Evolutionary conservation across 2,888 invertebrate genomes (phyloP).

Genomic region (Xanthostigma xanthostigma): DNA sequence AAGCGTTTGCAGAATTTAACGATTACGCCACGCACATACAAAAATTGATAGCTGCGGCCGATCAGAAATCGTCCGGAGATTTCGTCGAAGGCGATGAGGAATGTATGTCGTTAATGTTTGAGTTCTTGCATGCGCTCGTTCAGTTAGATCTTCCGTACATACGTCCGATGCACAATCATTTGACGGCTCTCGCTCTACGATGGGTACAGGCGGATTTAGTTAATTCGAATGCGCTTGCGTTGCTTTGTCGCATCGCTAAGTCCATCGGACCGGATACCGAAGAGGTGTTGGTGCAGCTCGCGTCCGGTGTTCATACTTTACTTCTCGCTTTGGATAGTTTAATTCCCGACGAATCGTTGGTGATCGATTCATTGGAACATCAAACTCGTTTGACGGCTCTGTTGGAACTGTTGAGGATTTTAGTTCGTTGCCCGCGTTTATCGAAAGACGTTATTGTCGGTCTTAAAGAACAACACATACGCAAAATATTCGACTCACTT

Average conservation of each 20-base stretch:
- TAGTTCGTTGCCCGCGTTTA: slow-evolving; percentile 24
- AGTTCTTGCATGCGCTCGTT: slow-evolving; percentile 33
- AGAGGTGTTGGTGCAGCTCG: slow-evolving; percentile 21
- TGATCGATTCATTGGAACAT: slow-evolving; percentile 19
- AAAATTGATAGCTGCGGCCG: slow-evolving; percentile 20
- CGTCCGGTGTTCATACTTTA: slow-evolving; percentile 27
- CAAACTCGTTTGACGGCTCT: slow-evolving; percentile 29
- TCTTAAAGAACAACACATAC: slow-evolving; percentile 26
- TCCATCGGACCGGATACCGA: slow-evolving; percentile 19
- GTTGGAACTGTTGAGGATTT: slow-evolving; percentile 31
- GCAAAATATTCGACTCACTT: slow-evolving; percentile 27
- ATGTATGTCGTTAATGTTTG: slow-evolving; percentile 32
- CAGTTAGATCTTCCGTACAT: slow-evolving; percentile 28
- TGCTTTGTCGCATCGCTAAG: slow-evolving; percentile 28
- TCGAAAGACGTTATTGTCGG: slow-evolving; percentile 25
- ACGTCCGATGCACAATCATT: slow-evolving; percentile 25
- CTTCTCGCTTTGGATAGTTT: slow-evolving; percentile 25
- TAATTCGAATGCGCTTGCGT: slow-evolving; percentile 28
- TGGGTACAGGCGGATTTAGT: slow-evolving; percentile 33
- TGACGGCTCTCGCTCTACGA: slow-evolving; percentile 29
- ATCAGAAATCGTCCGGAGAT: slow-evolving; percentile 16
- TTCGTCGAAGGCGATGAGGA: slow-evolving; percentile 25
- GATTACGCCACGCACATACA: slow-evolving; percentile 26
- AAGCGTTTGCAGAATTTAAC: slow-evolving; percentile 14
- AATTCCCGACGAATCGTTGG: slow-evolving; percentile 20